These are phyloP conservation scores for Rhadina sibilatrix DNA, from an alignment of 2,113 vertebrate genomes.

Conservation along the genomic window DNA sequence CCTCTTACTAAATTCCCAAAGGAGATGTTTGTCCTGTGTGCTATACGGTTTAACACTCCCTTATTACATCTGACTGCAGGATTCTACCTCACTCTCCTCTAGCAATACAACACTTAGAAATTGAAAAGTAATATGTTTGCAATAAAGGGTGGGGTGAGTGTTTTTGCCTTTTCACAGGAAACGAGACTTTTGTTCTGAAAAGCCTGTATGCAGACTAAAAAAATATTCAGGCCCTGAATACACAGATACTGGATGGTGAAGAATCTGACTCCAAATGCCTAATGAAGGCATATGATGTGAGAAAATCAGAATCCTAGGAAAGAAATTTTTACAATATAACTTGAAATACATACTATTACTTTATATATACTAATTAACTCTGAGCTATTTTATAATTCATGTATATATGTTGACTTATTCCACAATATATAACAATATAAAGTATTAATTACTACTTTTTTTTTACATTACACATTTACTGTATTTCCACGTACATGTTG, in stretches of 20 bases:
- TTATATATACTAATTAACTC: not conserved
- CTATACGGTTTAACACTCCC: not conserved
- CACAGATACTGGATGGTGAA: not conserved
- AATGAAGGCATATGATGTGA: not conserved
- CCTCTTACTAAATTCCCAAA: not conserved
- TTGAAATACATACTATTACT: not conserved
- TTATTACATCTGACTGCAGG: not conserved
- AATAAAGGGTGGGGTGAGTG: not conserved
- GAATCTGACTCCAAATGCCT: not conserved
- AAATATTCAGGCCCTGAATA: not conserved
- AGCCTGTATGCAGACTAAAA: not conserved
- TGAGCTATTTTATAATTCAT: not conserved
- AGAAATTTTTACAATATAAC: not conserved
- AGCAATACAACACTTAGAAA: not conserved
- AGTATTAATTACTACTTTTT: not conserved
- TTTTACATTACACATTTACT: not conserved
- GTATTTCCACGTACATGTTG: not conserved
- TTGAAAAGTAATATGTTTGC: not conserved
- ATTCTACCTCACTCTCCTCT: not conserved
- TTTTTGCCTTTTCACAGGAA: not conserved
- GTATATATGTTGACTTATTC: not conserved
- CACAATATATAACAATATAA: not conserved
- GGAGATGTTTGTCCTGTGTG: not conserved
- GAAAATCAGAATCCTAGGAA: not conserved
- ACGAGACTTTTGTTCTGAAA: not conserved